Evolutionary conservation across 2,113 vertebrate species (phyloP).

Genomic region (Centropus unirufus): DNA sequence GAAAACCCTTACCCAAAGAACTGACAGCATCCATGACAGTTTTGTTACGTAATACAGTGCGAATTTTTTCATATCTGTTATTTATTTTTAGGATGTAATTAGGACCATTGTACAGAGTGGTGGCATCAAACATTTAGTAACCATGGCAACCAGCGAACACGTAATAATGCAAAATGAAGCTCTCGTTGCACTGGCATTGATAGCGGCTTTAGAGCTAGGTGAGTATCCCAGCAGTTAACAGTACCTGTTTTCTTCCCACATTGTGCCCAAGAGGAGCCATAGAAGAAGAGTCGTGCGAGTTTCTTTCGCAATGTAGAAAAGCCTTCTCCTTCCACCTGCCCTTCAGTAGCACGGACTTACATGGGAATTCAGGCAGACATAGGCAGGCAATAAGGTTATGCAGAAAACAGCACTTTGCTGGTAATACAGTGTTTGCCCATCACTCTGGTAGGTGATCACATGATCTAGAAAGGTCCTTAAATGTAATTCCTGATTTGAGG

Average conservation of each 20-base stretch:
- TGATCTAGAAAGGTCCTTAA: background rate
- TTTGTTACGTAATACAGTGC: background rate
- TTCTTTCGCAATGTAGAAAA: background rate
- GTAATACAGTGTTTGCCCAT: background rate
- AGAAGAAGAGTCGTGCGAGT: background rate
- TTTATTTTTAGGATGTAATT: constrained; percentile 89
- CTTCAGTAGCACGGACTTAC: background rate
- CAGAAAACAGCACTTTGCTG: background rate
- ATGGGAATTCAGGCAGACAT: rapidly evolving
- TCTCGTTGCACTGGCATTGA: constrained; percentile 94
- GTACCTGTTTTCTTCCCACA: background rate
- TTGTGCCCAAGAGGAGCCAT: background rate
- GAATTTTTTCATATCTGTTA: constrained; percentile 33
- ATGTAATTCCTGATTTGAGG: background rate
- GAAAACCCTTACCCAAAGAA: background rate
- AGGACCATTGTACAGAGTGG: constrained; percentile 91
- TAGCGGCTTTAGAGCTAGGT: constrained; percentile 94
- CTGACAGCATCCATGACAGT: background rate
- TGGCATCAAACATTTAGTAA: constrained; percentile 94
- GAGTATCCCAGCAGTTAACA: constrained; percentile 69
- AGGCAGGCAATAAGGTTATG: background rate
- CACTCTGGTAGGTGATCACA: background rate
- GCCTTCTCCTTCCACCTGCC: background rate
- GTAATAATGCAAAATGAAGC: constrained; percentile 99
- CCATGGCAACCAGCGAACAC: constrained; percentile 97